Base-by-base conservation (phyloP, 2,888 invertebrate genomes). In the Diplolepis rosae region DNA sequence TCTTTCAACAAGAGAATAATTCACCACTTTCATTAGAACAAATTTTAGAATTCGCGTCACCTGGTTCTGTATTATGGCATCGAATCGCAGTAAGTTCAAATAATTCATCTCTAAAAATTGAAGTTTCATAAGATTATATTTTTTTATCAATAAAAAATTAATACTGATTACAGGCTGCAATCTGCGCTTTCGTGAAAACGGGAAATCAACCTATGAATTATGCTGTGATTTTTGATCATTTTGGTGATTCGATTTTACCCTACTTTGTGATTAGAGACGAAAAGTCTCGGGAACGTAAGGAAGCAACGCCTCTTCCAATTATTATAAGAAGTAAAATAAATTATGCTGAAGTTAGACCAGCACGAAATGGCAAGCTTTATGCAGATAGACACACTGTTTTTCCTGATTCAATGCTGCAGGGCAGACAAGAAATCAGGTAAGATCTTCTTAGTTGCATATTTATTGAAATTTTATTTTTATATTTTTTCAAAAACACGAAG, bases 301-400 rank as follows among this genome's bases (percentile, higher is more conserved):
- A 79, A 70, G 56, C 74, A 28, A 72, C 76, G 2, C 74, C 79
- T 69, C 84, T 88, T 76, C 88, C 88, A 66, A 87, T 87, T 51
- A 85, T 84, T 45, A 83, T 87, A 30, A 86, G 84, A 72, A 86
- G 85, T 72, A 89, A 88, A 77, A 86, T 88, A 72, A 87, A 85
- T n/a, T 88, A 87, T 65, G 84, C 83, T 0, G 83, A 83, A 39
- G 79, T 88, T 5, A 82, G 80, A 50, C 81, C 84, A 7, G 73
- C 71, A 27, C 69, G 79, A 18, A 78, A 73, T 39, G 81, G 69
- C 66, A 80, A 80, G 69, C 66, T 77, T 6, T 77, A 79, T 52
- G 77, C 82, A 39, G 88, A 89, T 65, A 82, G 85, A 65, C 88
- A 86, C 70, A 80, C 79, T 9, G 81, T 78, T 30, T 89, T 88